Percentiles rank a stretch among this genome's conserved stretches.
Conservation (phyloP, 2,888 invertebrate species). For the Mesoligia furuncula region DNA sequence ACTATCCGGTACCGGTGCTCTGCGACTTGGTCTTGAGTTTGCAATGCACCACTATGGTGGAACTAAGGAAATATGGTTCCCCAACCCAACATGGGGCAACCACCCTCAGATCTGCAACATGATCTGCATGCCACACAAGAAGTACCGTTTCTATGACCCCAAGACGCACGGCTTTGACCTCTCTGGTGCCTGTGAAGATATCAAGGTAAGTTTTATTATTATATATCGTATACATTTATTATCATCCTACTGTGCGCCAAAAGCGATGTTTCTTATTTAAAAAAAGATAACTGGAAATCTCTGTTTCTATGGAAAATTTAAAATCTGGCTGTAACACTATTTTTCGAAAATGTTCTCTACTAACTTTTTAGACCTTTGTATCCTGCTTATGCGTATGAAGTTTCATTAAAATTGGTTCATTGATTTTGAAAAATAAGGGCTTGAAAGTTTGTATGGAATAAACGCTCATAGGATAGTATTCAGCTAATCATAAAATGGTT, state of each 20-base stretch:
- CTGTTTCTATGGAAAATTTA: no score
- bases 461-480: no score
- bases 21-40: slow-evolving; percentile 98
- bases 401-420: no score
- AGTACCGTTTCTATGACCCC: slow-evolving; percentile 98
- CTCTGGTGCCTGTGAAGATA: slow-evolving; percentile 96
- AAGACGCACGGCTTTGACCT: slow-evolving; percentile 98
- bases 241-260: neutral
- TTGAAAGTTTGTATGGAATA: no score
- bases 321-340: no score
- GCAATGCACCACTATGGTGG: slow-evolving; percentile 95
- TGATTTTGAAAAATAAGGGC: no score
- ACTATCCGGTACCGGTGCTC: slow-evolving; percentile 99
- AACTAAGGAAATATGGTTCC: slow-evolving; percentile 96
- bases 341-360: no score
- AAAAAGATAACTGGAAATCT: no score
- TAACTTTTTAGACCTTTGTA: no score
- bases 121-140: slow-evolving; percentile 95
- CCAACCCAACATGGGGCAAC: slow-evolving; percentile 99
- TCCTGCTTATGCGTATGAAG: no score
- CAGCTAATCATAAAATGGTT: no score
- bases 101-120: slow-evolving; percentile 98
- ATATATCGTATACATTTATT: neutral
- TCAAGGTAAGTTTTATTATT: slow-evolving; percentile 91
- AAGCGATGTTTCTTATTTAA: no score